A percentile compares a stretch with the other conserved stretches of the same genome.
Evolutionary conservation across 2,888 invertebrate genomes (phyloP).

Genomic region (Chrysomela aeneicollis): DNA sequence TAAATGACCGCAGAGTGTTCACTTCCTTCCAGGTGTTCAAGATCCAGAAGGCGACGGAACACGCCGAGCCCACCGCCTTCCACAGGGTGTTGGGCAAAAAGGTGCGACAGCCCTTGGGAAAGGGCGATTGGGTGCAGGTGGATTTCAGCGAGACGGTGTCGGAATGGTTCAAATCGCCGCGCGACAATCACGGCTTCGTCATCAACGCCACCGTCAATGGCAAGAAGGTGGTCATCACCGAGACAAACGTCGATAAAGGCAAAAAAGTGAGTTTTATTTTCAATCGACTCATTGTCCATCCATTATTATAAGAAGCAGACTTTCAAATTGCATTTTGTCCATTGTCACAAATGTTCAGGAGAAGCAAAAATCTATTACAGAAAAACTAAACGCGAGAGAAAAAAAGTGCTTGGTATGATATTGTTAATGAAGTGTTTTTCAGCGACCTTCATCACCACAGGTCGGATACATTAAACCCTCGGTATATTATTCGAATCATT

Average conservation of each 20-base stretch:
- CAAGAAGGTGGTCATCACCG: constrained; percentile 73
- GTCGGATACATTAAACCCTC: no score
- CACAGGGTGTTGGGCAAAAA: constrained; percentile 58
- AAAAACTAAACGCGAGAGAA: no score
- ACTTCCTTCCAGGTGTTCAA: constrained; percentile 48
- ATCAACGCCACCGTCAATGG: constrained; percentile 73
- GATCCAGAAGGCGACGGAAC: constrained; percentile 53
- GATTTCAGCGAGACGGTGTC: constrained; percentile 78
- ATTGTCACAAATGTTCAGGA: no score
- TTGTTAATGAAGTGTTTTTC: no score
- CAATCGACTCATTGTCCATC: no score
- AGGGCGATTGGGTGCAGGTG: constrained; percentile 74
- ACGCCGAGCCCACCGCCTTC: constrained; percentile 52
- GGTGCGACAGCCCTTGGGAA: constrained; percentile 64
- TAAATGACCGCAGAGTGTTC: no score
- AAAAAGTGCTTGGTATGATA: no score
- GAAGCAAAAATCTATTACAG: no score
- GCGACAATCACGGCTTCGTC: constrained; percentile 79
- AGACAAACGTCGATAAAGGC: constrained; percentile 67
- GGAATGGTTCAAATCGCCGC: constrained; percentile 79
- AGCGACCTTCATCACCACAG: no score
- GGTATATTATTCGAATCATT: no score
- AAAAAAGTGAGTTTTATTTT: constrained; percentile 56
- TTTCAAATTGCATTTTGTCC: background rate
- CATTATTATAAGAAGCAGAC: no score